Conservation (phyloP, 2,113 vertebrate genomes). For the Noctilio leporinus region DNA sequence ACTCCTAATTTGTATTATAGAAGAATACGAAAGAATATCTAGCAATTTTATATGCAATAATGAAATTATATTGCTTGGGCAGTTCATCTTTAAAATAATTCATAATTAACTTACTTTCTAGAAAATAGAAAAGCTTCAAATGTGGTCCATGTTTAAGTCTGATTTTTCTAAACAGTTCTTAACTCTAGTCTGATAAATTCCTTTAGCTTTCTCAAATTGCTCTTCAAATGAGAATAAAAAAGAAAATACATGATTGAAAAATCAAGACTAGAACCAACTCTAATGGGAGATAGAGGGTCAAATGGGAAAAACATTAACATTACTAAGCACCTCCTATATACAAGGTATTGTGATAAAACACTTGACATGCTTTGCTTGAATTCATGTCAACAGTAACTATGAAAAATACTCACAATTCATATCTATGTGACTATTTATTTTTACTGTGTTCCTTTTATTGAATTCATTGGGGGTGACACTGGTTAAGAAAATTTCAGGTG, state of each 20-base stretch:
- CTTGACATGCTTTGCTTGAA: neutral
- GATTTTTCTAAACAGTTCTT: constrained; percentile 89
- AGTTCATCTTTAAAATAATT: neutral
- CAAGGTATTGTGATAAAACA: neutral
- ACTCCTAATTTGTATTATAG: neutral
- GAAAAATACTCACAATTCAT: neutral
- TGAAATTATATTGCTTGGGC: neutral
- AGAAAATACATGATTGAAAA: neutral
- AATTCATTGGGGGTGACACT: no score
- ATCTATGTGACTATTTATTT: neutral
- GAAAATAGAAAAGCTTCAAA: neutral
- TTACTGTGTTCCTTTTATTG: no score
- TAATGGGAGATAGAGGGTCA: neutral
- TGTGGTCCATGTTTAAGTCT: constrained; percentile 80
- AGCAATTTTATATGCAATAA: neutral
- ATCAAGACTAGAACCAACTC: neutral
- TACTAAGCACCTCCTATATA: neutral
- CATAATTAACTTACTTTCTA: neutral
- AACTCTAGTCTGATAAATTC: constrained; percentile 85
- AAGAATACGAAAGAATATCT: neutral
- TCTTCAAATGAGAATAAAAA: constrained; percentile 73
- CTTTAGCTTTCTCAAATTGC: constrained; percentile 81
- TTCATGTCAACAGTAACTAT: neutral
- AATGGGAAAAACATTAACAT: neutral
- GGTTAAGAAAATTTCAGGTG: no score